Conservation (phyloP, 2,888 invertebrate species). For the Choristoneura rosaceana region DNA sequence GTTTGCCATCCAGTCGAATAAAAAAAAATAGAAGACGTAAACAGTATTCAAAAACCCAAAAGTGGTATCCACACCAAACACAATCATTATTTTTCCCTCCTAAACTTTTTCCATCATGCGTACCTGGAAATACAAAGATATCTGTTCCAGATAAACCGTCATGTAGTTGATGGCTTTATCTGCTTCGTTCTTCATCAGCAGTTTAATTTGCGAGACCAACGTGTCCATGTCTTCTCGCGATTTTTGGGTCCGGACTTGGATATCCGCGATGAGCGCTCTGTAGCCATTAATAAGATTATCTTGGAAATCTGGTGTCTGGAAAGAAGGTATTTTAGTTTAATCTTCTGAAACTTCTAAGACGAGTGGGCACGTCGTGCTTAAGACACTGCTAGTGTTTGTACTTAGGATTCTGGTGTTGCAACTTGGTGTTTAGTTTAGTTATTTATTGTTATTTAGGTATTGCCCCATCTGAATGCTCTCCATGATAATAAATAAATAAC, state of each 20-base stretch:
- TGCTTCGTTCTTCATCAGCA: conserved; percentile 81
- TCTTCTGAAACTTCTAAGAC: conserved; percentile 7
- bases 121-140: conserved; percentile 81
- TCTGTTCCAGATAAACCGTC: conserved; percentile 81
- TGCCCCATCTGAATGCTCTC: no score
- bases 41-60: no score
- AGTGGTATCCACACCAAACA: no score
- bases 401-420: no score
- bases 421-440: no score
- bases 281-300: conserved; percentile 82
- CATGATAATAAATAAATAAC: no score
- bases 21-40: no score
- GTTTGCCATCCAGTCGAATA: no score
- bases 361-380: no score
- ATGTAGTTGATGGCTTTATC: conserved; percentile 82
- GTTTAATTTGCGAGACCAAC: conserved; percentile 78
- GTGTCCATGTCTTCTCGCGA: conserved; percentile 82
- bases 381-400: no score
- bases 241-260: conserved; percentile 78
- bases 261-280: conserved; percentile 77
- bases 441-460: no score
- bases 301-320: conserved; percentile 79
- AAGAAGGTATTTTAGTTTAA: conserved; percentile 43
- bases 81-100: no score
- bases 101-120: conserved; percentile 7